Conservation (phyloP, 1,140 invertebrate genomes). For the Capitella teleta region DNA sequence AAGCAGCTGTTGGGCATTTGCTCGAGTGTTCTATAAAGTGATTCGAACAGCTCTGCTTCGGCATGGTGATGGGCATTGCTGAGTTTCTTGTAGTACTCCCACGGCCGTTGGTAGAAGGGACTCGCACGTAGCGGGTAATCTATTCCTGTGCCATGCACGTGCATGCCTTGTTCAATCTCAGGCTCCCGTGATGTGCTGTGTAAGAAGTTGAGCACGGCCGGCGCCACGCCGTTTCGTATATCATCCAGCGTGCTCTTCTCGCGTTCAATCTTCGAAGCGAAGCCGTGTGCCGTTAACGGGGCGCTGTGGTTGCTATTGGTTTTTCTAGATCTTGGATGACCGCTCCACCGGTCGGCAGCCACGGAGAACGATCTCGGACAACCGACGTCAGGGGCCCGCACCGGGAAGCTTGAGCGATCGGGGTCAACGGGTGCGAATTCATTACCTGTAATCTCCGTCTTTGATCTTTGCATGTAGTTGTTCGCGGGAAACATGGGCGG, state of each 20-base stretch:
- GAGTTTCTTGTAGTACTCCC: not conserved
- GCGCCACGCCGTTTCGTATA: not conserved
- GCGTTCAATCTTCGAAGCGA: conserved; percentile 3
- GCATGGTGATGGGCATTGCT: not conserved
- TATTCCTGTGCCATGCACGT: not conserved
- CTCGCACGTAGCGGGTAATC: not conserved
- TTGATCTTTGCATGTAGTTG: too few relatives aligned
- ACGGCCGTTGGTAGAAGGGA: not conserved
- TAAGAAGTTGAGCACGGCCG: too few relatives aligned
- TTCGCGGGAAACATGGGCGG: not conserved
- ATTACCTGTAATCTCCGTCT: not conserved
- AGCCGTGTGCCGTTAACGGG: not conserved
- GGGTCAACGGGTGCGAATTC: not conserved
- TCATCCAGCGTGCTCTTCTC: conserved; percentile 4
- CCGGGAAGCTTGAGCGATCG: too few relatives aligned
- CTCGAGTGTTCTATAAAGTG: not conserved
- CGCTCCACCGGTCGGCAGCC: not conserved
- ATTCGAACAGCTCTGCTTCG: not conserved
- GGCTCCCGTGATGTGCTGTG: too few relatives aligned
- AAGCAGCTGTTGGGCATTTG: not conserved
- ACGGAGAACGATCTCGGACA: not conserved
- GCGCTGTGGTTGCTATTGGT: too few relatives aligned
- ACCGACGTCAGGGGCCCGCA: not conserved
- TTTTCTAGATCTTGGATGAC: not conserved
- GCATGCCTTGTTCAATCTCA: not conserved